These are phyloP conservation scores for Mimumesa dahlbomi DNA, from an alignment of 2,888 invertebrate genomes.

Conservation along the genomic window DNA sequence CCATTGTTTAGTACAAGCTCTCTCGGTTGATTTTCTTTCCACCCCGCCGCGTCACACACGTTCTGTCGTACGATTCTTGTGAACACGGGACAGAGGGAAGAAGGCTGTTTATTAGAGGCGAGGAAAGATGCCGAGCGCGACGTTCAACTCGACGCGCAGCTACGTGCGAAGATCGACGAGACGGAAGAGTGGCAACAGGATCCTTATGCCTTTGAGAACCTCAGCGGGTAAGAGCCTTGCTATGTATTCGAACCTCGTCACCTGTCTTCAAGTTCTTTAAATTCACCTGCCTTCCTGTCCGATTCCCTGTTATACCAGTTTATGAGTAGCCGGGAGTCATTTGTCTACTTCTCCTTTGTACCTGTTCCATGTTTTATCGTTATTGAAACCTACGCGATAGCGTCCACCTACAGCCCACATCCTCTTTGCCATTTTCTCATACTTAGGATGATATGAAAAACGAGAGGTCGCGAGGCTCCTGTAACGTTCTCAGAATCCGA, in stretches of 20 bases:
- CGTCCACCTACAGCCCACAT: slow-evolving; percentile 25
- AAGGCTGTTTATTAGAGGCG: too few relatives aligned
- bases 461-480: slow-evolving; percentile 13
- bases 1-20: slow-evolving; percentile 92
- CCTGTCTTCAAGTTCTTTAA: slow-evolving; percentile 54
- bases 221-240: slow-evolving; percentile 86
- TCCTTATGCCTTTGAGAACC: slow-evolving; percentile 90
- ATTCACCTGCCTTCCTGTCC: slow-evolving; percentile 47
- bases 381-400: slow-evolving; percentile 3
- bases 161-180: slow-evolving; percentile 95
- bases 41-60: too few relatives aligned
- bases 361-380: not conserved
- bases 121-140: slow-evolving; percentile 95
- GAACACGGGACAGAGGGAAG: too few relatives aligned
- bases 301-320: slow-evolving; percentile 16
- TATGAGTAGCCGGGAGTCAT: not conserved
- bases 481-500: slow-evolving; percentile 42
- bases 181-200: slow-evolving; percentile 94
- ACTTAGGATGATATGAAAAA: slow-evolving; percentile 36
- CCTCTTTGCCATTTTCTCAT: slow-evolving; percentile 25
- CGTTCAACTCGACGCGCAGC: slow-evolving; percentile 95
- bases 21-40: slow-evolving; percentile 77
- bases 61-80: slow-evolving; percentile 51
- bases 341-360: not conserved
- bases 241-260: slow-evolving; percentile 60